Evolutionary conservation across 2,888 invertebrate species (phyloP).

Genomic region (Drosophila emarginata): DNA sequence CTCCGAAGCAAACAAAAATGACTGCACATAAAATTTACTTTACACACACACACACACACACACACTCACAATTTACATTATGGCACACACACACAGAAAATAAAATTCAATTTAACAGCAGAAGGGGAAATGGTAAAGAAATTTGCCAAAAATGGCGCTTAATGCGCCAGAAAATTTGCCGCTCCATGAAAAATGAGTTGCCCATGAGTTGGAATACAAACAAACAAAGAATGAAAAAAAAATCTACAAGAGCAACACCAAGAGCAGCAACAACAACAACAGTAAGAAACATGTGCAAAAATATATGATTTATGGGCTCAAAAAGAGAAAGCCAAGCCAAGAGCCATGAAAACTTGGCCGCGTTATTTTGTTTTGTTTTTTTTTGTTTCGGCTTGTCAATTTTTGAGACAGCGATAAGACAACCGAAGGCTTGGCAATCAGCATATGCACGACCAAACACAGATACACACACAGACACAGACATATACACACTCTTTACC

Average conservation of each 20-base stretch:
- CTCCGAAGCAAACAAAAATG: constrained; percentile 37
- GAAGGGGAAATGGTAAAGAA: constrained; percentile 10
- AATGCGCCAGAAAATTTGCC: constrained; percentile 60
- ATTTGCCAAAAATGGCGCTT: constrained; percentile 41
- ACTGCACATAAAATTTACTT: constrained; percentile 57
- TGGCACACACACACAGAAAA: constrained; percentile 39
- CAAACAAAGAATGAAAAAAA: constrained; percentile 17
- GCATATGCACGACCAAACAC: constrained; percentile 65
- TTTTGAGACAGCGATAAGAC: constrained; percentile 51
- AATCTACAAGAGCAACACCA: not conserved
- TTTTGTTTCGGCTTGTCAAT: constrained; percentile 38
- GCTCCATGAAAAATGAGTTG: constrained; percentile 58
- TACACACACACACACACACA: constrained; percentile 27
- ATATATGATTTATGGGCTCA: constrained; percentile 63
- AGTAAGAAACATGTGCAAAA: constrained; percentile 22
- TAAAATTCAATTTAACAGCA: constrained; percentile 61
- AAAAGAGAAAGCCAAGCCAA: not conserved
- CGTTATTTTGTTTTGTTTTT: constrained; percentile 14
- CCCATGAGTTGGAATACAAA: constrained; percentile 13
- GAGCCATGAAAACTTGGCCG: constrained; percentile 6
- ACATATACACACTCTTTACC: not conserved
- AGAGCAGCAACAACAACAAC: not conserved
- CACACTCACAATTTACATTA: not conserved
- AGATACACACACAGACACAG: constrained; percentile 10
- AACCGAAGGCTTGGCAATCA: constrained; percentile 57